phyloP scores from a whole-genome alignment of 2,113 vertebrate species.

The Oncorhynchus tshawytscha region DNA sequence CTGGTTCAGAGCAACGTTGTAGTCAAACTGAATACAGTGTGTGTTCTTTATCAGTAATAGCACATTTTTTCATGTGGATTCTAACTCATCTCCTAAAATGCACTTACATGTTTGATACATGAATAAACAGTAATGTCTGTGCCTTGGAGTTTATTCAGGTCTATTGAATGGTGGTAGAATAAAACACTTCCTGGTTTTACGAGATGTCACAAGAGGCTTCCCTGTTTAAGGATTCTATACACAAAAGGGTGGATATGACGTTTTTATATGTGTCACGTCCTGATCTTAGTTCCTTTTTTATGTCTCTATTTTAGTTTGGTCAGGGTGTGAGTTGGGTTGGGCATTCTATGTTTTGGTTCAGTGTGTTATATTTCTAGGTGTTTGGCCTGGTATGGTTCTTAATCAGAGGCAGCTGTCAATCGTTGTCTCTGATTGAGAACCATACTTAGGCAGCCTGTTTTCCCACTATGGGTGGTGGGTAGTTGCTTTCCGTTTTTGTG shows the following conservation, averaged over 20 bases:
- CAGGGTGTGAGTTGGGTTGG: no score
- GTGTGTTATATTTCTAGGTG: no score
- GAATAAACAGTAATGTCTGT: constrained; percentile 3
- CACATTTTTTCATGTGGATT: neutral
- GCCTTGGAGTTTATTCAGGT: neutral
- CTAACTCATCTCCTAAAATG: constrained; percentile 5
- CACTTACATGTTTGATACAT: constrained; percentile 6
- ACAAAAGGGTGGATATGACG: constrained; percentile 37
- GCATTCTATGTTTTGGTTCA: no score
- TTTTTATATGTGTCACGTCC: constrained; percentile 10
- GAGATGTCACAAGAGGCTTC: constrained; percentile 21
- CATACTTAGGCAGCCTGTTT: no score
- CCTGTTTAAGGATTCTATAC: constrained; percentile 19
- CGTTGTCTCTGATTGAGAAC: no score
- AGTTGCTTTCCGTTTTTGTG: no score
- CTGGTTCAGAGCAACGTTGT: neutral
- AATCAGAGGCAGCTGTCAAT: no score
- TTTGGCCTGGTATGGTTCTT: no score
- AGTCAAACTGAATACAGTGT: neutral
- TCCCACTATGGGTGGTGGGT: no score
- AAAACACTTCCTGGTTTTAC: constrained; percentile 31
- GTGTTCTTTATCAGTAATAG: neutral
- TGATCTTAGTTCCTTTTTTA: no score
- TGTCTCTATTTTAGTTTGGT: no score
- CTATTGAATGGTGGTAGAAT: constrained; percentile 19